Conservation (phyloP, 2,113 vertebrate species). For the Peucedramus taeniatus region DNA sequence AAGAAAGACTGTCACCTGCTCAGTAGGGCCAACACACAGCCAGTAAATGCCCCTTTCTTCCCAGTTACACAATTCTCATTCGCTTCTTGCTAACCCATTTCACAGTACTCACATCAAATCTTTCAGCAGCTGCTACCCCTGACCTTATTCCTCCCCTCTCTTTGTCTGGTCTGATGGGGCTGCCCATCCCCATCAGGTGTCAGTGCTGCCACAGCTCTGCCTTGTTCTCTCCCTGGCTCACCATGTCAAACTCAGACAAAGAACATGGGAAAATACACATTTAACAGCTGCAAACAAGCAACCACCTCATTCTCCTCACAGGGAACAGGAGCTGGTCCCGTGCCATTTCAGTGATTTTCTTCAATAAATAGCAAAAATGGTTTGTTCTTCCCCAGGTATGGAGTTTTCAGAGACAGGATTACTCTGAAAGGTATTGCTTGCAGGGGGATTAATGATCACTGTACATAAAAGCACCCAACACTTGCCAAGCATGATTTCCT, state of each 20-base stretch:
- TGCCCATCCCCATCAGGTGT: not conserved
- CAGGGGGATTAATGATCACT: not conserved
- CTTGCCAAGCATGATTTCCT: not conserved
- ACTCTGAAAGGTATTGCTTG: not conserved
- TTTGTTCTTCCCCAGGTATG: not conserved
- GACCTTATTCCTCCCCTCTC: not conserved
- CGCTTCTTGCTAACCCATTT: conserved; percentile 39
- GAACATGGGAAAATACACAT: not conserved
- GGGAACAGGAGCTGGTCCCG: not conserved
- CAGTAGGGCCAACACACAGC: not conserved
- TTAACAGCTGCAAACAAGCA: not conserved
- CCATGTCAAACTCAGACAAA: not conserved
- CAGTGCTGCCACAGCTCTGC: not conserved
- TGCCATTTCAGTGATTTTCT: not conserved
- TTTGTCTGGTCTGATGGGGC: not conserved
- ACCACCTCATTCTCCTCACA: not conserved
- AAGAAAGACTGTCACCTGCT: conserved; percentile 35
- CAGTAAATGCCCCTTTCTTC: conserved; percentile 13
- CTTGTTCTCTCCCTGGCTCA: not conserved
- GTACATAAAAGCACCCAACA: not conserved
- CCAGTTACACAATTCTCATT: not conserved
- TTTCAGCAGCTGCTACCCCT: conserved; percentile 5
- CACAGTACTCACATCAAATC: conserved; percentile 42
- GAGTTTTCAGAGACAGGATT: not conserved
- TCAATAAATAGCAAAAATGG: not conserved